Evolutionary conservation across 2,113 vertebrate species (phyloP), one percentile per base, ranked within the genome.

Genomic region (Poeciliopsis prolifica): DNA sequence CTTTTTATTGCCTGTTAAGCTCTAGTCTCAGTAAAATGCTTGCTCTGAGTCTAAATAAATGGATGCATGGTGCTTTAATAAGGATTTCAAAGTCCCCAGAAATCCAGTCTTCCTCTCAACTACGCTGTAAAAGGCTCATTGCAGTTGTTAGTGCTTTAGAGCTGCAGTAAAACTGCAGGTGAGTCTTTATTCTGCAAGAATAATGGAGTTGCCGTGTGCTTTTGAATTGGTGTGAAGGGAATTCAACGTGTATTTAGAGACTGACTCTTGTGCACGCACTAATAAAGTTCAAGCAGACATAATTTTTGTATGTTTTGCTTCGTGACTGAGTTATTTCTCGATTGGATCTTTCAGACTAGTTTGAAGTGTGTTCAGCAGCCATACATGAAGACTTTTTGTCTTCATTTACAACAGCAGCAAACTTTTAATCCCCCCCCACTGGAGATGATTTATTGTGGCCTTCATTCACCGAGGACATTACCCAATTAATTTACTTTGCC

Each of bases 51-150:
- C 29, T 40, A 66, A 42, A 70, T 14, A 31, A 83, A 83, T 74
- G 63, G 68, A 79, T 83, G 73, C 75, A 66, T 24, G 68, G 64
- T 73, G 75, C 64, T 89, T 83, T 88, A 80, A 85, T 83, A 77
- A 81, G 78, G 51, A 80, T 91, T 83, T 80, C 69, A 65, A 73
- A 75, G 68, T 72, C 79, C 65, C 69, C 51, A 75, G 77, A 72
- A 87, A 75, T 61, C 73, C 68, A 12, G 17, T 80, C 24, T 54
- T 61, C 61, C 15, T 29, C 48, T 51, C 60, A 48, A 19, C 42
- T 79, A 28, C 62, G 62, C 77, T 80, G 66, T 74, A 87, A 74
- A 84, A 54, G 84, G 87, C 86, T 89, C 77, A 84, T 72, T 64
- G 22, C 13, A 24, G 73, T 73, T 79, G 79, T 86, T 89, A 73